phyloP scores from a whole-genome alignment of 2,113 vertebrate genomes.

The Catharus minimus region DNA sequence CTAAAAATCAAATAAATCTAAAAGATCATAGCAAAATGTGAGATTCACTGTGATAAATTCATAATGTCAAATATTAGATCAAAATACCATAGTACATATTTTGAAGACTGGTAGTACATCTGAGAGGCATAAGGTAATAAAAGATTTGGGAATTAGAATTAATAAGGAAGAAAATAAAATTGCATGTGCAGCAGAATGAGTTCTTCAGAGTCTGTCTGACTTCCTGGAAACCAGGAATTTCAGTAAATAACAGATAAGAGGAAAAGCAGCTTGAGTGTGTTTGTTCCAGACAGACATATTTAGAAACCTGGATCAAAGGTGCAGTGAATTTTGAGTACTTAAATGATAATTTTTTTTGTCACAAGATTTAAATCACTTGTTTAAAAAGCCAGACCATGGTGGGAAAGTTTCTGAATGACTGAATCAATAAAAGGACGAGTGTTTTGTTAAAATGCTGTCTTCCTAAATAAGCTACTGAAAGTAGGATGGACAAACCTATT shows the following conservation, averaged over 20 bases:
- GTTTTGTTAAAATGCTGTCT: neutral
- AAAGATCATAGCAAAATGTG: neutral
- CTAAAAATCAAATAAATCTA: neutral
- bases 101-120: neutral
- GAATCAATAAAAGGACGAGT: neutral
- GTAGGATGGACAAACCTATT: neutral
- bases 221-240: neutral
- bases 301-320: neutral
- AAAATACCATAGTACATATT: neutral
- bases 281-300: neutral
- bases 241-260: neutral
- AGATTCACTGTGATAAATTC: neutral
- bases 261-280: neutral
- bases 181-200: neutral
- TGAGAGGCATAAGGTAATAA: neutral
- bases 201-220: neutral
- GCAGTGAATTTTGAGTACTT: neutral
- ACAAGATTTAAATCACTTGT: neutral
- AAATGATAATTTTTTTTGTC: neutral
- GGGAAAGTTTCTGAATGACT: neutral
- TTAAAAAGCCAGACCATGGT: neutral
- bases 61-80: neutral
- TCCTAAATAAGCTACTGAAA: neutral
- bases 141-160: neutral
- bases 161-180: neutral